Percentiles rank a stretch among this genome's conserved stretches.
Evolutionary conservation across 23 tunicate species (phyloP).

Genomic region (Ciona savignyi): DNA sequence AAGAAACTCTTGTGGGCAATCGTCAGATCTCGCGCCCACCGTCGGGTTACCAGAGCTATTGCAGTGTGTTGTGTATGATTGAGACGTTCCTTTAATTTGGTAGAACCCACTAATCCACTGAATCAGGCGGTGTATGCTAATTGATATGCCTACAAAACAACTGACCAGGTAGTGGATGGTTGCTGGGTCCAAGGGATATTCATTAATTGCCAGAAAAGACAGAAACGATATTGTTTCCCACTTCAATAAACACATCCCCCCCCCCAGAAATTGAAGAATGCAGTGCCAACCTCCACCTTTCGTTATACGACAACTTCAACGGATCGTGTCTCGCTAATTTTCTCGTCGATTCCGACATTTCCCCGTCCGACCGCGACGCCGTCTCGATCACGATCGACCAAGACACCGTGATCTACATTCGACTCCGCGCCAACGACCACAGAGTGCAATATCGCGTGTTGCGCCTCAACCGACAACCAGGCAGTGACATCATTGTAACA

Average conservation of each 20-base stretch:
- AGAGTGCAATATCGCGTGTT: conserved; percentile 35
- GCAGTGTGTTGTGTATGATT: too few species aligned
- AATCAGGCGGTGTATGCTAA: too few species aligned
- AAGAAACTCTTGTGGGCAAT: too few species aligned
- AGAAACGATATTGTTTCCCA: neutral
- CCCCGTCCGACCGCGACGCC: conserved; percentile 42
- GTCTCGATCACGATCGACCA: conserved; percentile 39
- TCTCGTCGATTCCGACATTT: conserved; percentile 37
- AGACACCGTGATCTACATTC: conserved; percentile 60
- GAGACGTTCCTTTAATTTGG: too few species aligned
- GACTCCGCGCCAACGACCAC: conserved; percentile 32
- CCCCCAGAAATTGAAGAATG: conserved; percentile 27
- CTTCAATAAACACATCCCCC: neutral
- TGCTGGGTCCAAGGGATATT: too few species aligned
- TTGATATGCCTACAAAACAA: too few species aligned
- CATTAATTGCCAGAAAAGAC: neutral
- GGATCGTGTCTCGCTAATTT: conserved; percentile 43
- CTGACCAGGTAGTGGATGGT: too few species aligned
- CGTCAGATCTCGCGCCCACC: too few species aligned
- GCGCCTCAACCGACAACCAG: conserved; percentile 31
- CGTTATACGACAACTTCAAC: conserved; percentile 38
- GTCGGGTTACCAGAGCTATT: too few species aligned
- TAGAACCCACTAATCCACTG: too few species aligned
- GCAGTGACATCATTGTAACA: neutral
- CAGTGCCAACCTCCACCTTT: conserved; percentile 59